Base-by-base conservation (phyloP, 1,140 invertebrate species). In the Bombyx mandarina region DNA sequence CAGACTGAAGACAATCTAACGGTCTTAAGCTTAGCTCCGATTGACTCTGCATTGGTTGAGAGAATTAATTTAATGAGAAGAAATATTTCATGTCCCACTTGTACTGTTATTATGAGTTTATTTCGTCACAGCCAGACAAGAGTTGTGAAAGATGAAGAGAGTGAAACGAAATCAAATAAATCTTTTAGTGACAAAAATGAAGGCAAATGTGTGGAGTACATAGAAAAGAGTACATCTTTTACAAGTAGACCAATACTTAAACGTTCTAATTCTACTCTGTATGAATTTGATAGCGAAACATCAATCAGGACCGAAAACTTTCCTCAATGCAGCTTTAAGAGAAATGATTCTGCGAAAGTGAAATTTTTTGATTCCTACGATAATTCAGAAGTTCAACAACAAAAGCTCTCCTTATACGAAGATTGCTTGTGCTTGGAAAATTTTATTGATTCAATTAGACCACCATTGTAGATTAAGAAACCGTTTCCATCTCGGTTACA, bases 141-240 rank as follows among this genome's bases (percentile, higher is more conserved):
- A 66, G 53, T 74, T 47, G 65, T 71, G n/a, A 83, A 84, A 70
- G 81, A 82, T 54, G 74, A 75, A 60, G 73, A 73, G 46, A 57
- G 62, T 7, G 71, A 72, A 69, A 79, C 72, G 6, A 69, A 67
- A 8, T 8, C 53, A 5, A 54, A 62, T 18, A 67, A 66, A 43
- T 57, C 60, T 6, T 54, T 43, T 54, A 64, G 62, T 22, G 68
- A 84, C 55, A 80, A 80, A 57, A 66, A 68, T 4, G 71, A 61
- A 3, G 65, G 60, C 8, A 71, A 69, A 55, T 35, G 6, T 43
- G 35, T 64, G 8, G 46, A 46, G 7, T 56, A 45, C 43, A 6
- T 65, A 3, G 69, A 75, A 45, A 75, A 60, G 61, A 59, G 61
- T 46, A 79, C 77, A 8, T 76, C 73, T 5, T 58, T 58, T 26